Percentiles rank a stretch among this genome's conserved stretches.
These are phyloP conservation scores for Hypercompe scribonia DNA, from an alignment of 2,888 invertebrate species.

Conservation along the genomic window DNA sequence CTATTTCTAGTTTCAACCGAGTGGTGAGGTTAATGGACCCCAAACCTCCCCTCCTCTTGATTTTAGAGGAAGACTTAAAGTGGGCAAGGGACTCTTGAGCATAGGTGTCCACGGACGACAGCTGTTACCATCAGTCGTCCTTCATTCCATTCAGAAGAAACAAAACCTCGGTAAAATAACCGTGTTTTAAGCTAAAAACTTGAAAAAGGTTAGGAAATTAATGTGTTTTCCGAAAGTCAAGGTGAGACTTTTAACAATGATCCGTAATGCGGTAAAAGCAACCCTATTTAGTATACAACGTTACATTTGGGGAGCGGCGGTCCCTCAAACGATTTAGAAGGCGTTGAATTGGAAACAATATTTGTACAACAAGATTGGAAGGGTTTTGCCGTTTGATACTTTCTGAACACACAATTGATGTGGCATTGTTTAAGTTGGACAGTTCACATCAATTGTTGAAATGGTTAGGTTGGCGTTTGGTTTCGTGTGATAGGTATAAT, in stretches of 20 bases:
- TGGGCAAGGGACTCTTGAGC: too few species aligned
- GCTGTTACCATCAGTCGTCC: too few species aligned
- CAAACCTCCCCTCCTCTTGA: too few species aligned
- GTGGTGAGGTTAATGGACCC: too few species aligned
- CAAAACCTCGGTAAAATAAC: not conserved
- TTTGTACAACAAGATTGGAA: slow-evolving; percentile 40
- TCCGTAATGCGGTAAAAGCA: slow-evolving; percentile 25
- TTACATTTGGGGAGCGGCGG: slow-evolving; percentile 6
- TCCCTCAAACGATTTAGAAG: slow-evolving; percentile 28
- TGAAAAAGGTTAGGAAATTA: slow-evolving; percentile 40
- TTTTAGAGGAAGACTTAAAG: too few species aligned
- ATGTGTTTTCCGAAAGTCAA: slow-evolving; percentile 30
- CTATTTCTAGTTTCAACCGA: too few species aligned
- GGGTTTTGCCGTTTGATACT: slow-evolving; percentile 35
- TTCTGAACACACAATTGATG: slow-evolving; percentile 29
- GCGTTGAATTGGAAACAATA: slow-evolving; percentile 36
- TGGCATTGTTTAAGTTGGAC: slow-evolving; percentile 14
- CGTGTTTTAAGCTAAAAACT: not conserved
- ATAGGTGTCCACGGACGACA: too few species aligned
- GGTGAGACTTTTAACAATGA: slow-evolving; percentile 39
- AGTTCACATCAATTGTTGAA: not conserved
- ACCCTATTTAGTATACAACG: slow-evolving; percentile 28
- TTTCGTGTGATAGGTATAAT: not conserved
- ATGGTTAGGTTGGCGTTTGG: not conserved
- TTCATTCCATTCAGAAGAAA: too few species aligned